Evolutionary conservation across 2,888 invertebrate genomes (phyloP).

Genomic region (Hedya salicella): DNA sequence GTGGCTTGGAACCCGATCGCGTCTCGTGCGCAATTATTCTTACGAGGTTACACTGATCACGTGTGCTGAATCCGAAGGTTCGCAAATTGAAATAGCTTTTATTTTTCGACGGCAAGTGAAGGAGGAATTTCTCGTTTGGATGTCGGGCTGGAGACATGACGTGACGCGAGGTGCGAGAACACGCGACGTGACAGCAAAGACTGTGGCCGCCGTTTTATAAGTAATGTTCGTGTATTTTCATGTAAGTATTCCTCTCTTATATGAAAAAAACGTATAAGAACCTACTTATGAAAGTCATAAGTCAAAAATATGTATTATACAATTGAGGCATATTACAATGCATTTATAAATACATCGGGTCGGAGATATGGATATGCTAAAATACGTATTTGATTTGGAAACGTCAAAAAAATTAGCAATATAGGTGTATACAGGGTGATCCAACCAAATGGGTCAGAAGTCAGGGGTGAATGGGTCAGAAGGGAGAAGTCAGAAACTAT

Average conservation of each 20-base stretch:
- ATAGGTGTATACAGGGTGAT: no score
- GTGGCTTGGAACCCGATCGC: conserved; percentile 20
- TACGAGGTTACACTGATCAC: conserved; percentile 11
- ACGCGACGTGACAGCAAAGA: not conserved
- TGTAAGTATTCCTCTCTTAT: not conserved
- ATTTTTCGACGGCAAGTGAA: conserved; percentile 11
- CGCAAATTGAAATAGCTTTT: conserved; percentile 17
- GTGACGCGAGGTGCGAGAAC: not conserved
- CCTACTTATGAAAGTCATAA: not conserved
- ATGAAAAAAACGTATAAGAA: not conserved
- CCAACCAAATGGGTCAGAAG: no score
- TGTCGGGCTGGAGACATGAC: not conserved
- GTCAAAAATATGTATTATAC: no score
- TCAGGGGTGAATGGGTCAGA: no score
- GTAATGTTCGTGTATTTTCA: not conserved
- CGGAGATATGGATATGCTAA: no score
- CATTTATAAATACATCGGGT: no score
- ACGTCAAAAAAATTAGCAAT: no score
- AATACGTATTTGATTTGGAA: no score
- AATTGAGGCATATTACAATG: no score
- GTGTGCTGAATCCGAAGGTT: not conserved
- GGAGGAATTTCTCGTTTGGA: conserved; percentile 7
- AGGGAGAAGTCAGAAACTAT: no score
- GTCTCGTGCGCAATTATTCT: conserved; percentile 30
- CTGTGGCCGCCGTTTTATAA: not conserved